Base-by-base conservation (phyloP, 2,888 invertebrate species). In the Lottia gigantea region DNA sequence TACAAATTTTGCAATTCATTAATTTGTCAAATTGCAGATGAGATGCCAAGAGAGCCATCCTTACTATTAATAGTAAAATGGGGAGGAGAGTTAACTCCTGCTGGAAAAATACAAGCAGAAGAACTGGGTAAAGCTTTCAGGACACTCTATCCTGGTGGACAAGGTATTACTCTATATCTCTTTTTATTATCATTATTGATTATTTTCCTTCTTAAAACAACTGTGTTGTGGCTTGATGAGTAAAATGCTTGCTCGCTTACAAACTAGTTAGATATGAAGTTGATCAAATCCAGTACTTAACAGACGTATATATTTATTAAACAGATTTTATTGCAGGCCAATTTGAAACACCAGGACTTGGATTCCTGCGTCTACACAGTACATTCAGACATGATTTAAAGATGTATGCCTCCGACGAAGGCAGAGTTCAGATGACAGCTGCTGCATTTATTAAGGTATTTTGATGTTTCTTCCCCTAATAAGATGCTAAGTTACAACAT, bases 341-440 rank as follows among this genome's bases (percentile, higher is more conserved):
- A 91, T 97, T 94, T 91, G 95, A 92, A 78, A 96, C 97, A 1
- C 97, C 97, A 90, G 99, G 99, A 0, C 91, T 99, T 63, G 99
- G 99, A 0, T 91, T 99, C 11, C 91, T 99, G 31, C 91, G 96
- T 76, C 91, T 99, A 0, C 99, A 99, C 90, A 98, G 98, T 12
- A 99, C 99, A 0, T 99, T 97, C 90, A 93, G 99, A 0, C 98
- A 99, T 89, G 99, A 99, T 89, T 91, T 99, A 73, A 99, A 99
- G 91, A 99, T 99, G 82, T 99, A 99, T 90, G 98, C 99, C 0
- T 98, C 98, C 0, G 99, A 99, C 89, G 99, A 99, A 89, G 99
- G 99, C 2, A 91, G 99, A 71, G 99, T 99, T 2, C 99, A 99
- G 90, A 99, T 99, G 98, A 99, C 99, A 0, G 99, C 99, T 0